Evolutionary conservation across 2,113 vertebrate species (phyloP), one percentile per base, ranked within the genome.

Genomic region (Carassius gibelio): DNA sequence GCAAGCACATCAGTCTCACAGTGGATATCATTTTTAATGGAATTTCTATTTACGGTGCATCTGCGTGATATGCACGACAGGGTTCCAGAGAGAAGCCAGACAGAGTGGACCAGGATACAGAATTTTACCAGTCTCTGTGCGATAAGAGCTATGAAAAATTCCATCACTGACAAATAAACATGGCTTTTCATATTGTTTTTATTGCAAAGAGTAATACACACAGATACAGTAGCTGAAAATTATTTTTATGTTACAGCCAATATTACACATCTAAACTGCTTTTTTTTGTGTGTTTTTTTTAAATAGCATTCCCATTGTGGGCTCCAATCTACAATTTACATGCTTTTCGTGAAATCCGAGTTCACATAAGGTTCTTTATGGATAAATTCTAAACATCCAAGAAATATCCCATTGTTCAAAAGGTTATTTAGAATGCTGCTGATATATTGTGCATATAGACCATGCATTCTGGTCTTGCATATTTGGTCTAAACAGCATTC

Each of bases 31-130:
- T 83, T 81, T 86, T 84, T 86, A 88, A 86, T 88, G 85, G 83
- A 86, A 86, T 86, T 76, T 82, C 87, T 88, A 88, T 86, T 88
- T 88, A 82, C 55, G 64, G 85, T 81, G 77, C 76, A 84, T 84
- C 75, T 83, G 82, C 81, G 82, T 82, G 82, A 81, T 66, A 75
- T 64, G 76, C 64, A 69, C 55, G 42, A 76, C 61, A 88, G 81
- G 82, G 61, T 84, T 86, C 76, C 48, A 71, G 64, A 86, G 81
- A 81, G 57, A 50, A 66, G 84, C 21, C 17, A 55, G 21, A 59
- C n/a, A 66, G 69, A 86, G 68, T 38, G 72, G 83, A 83, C 71
- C 59, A 86, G 62, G 57, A 74, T 17, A 80, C 69, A 85, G 84
- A n/a, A 45, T 38, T 38, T 38, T 76, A 75, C 61, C 69, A 84